Base-by-base conservation (phyloP, 2,113 vertebrate genomes). In the Procavia capensis region DNA sequence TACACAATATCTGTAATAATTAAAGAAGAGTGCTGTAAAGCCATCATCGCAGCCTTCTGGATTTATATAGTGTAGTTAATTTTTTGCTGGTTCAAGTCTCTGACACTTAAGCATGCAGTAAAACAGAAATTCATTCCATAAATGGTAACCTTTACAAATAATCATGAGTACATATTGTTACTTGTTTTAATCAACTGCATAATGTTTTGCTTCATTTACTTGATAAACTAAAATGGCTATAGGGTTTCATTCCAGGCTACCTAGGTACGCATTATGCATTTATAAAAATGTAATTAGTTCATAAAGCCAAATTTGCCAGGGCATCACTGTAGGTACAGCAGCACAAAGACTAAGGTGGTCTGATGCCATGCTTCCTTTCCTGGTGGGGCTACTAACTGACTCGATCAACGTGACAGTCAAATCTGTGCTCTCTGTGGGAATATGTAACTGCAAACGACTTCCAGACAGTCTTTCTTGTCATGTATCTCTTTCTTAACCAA, bases 181-280 rank as follows among this genome's bases (percentile, higher is more conserved):
- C 80, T 95, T 93, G 57, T 83, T 93, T 88, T 97, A 95, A 95
- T 93, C 0, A 3, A 70, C 91, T 80, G 22, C 54, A 86, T 91
- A 88, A 92, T 93, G n/a, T 84, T 96, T 97, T 85, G 61, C 50
- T 91, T 86, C 54, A 94, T 90, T 95, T 96, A 91, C 50, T 91
- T 94, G 84, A 94, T 96, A 96, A 97, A 89, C 80, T 85, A 90
- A 89, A 95, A 97, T 39, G 59, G 39, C 63, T 87, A 66, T 72
- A 66, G 43, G 86, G n/a, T 39, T 96, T 84, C 45, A 91, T 91
- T 88, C 25, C 17, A 96, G 68, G 57, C 64, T 93, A 80, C 2
- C 2, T 76, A 80, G 76, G 70, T 88, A 92, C 74, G 86, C 36
- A 10, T 66, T 94, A 74, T 83, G 43, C 59, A 96, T 85, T 89